A percentile compares a stretch with the other conserved stretches of the same genome.
phyloP scores from a whole-genome alignment of 1,140 invertebrate genomes.

The Dryas iulia region DNA sequence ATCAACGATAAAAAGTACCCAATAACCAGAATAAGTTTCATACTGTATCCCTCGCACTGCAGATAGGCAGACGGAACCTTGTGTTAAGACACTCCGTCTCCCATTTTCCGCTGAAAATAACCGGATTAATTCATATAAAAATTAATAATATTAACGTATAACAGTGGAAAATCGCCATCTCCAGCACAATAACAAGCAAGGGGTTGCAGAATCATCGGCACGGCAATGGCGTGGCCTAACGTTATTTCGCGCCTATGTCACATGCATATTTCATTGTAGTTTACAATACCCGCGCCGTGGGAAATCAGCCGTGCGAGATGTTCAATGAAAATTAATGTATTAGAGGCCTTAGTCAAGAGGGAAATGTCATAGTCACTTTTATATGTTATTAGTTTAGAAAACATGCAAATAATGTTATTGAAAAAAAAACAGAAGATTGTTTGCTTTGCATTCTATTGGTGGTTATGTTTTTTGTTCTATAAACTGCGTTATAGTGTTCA shows the following conservation, averaged over 20 bases:
- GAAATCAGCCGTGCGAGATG: slow-evolving; percentile 56
- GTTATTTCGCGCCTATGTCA: slow-evolving; percentile 67
- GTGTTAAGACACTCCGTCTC: too few relatives aligned
- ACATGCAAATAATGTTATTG: neutral
- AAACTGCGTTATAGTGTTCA: too few relatives aligned
- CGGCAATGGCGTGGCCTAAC: slow-evolving; percentile 44
- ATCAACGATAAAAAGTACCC: too few relatives aligned
- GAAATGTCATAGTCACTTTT: slow-evolving; percentile 5
- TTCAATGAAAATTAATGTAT: slow-evolving; percentile 38
- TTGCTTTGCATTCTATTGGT: too few relatives aligned
- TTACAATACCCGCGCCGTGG: slow-evolving; percentile 60
- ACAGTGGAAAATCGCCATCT: slow-evolving; percentile 29
- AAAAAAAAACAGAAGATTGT: too few relatives aligned
- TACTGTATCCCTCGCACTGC: too few relatives aligned
- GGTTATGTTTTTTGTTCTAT: too few relatives aligned
- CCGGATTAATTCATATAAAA: too few relatives aligned
- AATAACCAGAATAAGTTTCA: too few relatives aligned
- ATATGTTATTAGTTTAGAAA: neutral
- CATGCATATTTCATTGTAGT: slow-evolving; percentile 72
- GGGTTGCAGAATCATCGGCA: slow-evolving; percentile 45
- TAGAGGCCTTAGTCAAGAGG: slow-evolving; percentile 12
- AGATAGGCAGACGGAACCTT: too few relatives aligned
- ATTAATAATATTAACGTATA: neutral
- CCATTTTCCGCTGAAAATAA: too few relatives aligned
- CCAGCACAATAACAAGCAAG: slow-evolving; percentile 18